phyloP scores from a whole-genome alignment of 1,140 invertebrate species.

The Zaprionus taronus region DNA sequence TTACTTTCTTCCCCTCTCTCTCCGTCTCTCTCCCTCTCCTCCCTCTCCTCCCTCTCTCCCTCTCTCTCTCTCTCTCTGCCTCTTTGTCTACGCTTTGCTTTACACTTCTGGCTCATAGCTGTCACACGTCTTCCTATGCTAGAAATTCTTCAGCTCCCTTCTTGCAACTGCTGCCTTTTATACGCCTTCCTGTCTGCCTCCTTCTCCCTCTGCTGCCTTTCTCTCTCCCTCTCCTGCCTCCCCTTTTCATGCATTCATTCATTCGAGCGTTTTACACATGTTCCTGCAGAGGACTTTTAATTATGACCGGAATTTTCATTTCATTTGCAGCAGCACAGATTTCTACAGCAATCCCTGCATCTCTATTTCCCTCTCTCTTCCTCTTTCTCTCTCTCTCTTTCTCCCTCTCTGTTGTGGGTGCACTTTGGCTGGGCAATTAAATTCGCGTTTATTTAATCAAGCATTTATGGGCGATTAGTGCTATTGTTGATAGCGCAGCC shows the following conservation, averaged over 20 bases:
- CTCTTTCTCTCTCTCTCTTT: too few species aligned
- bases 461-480: constrained; percentile 60
- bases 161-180: neutral
- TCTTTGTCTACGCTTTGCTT: constrained; percentile 1
- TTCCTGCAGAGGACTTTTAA: neutral
- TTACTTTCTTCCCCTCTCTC: neutral
- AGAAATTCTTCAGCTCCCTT: neutral
- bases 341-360: neutral
- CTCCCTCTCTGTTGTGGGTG: neutral
- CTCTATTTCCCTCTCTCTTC: too few species aligned
- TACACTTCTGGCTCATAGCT: constrained; percentile 5
- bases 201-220: neutral
- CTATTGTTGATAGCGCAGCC: constrained; percentile 32
- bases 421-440: neutral
- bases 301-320: constrained; percentile 4
- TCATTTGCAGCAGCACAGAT: constrained; percentile 3
- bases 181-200: neutral
- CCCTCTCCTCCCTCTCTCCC: neutral
- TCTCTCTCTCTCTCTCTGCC: neutral
- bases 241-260: neutral
- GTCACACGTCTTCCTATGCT: constrained; percentile 9
- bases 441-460: constrained; percentile 46
- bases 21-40: constrained; percentile 13
- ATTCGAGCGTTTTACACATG: constrained; percentile 7
- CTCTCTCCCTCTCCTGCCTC: neutral